These are phyloP conservation scores for Laterallus jamaicensis DNA, from an alignment of 2,113 vertebrate genomes.

Conservation along the genomic window DNA sequence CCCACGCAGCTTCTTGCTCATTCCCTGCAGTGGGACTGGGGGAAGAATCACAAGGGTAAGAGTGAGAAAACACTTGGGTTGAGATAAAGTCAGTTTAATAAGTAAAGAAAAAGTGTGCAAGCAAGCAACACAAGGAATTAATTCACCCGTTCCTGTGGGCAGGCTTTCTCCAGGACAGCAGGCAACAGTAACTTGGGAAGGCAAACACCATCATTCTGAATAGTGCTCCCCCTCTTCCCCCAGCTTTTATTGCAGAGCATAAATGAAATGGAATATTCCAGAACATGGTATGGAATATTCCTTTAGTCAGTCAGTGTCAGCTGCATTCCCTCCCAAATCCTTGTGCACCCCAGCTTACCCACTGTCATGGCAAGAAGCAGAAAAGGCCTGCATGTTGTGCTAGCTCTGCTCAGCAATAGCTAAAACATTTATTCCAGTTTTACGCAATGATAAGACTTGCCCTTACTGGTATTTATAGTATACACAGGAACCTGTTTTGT, in stretches of 20 bases:
- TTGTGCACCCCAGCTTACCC: accelerated
- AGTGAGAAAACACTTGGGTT: not conserved
- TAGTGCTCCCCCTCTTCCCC: accelerated
- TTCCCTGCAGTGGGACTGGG: accelerated
- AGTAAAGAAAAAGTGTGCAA: not conserved
- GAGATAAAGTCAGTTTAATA: not conserved
- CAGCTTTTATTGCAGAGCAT: not conserved
- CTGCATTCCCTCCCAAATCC: not conserved
- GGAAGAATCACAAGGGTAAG: not conserved
- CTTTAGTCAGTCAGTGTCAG: not conserved
- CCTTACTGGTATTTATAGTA: no score
- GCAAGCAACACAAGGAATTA: not conserved
- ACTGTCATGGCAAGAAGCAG: not conserved
- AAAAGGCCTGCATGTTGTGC: not conserved
- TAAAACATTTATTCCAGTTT: not conserved
- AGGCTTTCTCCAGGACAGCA: not conserved
- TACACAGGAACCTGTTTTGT: not conserved
- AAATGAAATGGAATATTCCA: no score
- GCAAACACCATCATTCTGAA: not conserved
- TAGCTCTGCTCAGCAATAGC: not conserved
- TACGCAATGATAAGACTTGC: no score
- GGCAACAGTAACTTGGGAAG: not conserved
- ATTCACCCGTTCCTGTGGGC: not conserved
- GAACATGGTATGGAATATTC: not conserved
- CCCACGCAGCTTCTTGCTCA: accelerated